Evolutionary conservation across 2,797 vertebrate species (phyloP).

Genomic region (Melanotaenia pygmaea): DNA sequence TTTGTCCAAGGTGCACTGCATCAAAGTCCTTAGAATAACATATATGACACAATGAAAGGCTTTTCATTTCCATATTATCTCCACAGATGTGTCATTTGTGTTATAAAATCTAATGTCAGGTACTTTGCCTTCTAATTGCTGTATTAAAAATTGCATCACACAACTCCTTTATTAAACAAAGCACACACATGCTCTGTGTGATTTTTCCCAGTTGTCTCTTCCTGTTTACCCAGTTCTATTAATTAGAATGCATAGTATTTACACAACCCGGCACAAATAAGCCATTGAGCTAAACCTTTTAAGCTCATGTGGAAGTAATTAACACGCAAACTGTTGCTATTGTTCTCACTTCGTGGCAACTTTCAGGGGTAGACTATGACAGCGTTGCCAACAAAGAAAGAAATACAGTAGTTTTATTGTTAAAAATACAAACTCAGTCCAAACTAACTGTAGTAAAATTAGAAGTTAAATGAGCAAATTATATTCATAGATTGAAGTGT

Average conservation of each 20-base stretch:
- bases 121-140: neutral
- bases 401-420: neutral
- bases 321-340: conserved; percentile 54
- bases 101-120: conserved; percentile 14
- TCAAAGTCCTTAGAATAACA: conserved; percentile 42
- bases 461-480: too few species aligned
- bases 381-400: conserved; percentile 3
- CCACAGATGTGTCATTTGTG: conserved; percentile 7
- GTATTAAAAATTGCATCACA: conserved; percentile 38
- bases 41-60: conserved; percentile 25
- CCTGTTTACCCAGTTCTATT: conserved; percentile 70
- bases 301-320: conserved; percentile 69
- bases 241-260: conserved; percentile 75
- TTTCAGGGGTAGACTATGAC: conserved; percentile 34
- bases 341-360: conserved; percentile 43
- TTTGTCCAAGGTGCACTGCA: conserved; percentile 48
- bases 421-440: conserved; percentile 9
- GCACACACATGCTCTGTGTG: conserved; percentile 32
- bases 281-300: conserved; percentile 65
- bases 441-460: neutral
- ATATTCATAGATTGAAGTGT: too few species aligned
- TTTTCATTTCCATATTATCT: conserved; percentile 34
- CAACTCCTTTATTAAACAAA: conserved; percentile 53
- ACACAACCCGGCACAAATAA: conserved; percentile 72
- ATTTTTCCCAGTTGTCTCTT: conserved; percentile 64